Evolutionary conservation across 2,888 invertebrate genomes (phyloP).

Genomic region (Andrena bicolor): DNA sequence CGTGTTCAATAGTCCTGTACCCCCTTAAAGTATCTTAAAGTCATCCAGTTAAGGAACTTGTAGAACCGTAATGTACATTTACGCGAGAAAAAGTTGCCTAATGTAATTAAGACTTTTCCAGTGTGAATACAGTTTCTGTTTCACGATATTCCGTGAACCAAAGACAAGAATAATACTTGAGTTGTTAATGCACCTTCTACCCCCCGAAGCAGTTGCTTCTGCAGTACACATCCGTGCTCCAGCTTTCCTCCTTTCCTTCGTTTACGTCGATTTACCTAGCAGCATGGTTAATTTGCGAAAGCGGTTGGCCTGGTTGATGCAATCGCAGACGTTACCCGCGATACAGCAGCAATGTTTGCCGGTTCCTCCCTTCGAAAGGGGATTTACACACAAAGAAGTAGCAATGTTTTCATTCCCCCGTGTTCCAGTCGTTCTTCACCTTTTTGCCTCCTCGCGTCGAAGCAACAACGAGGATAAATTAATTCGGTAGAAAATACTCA

Average conservation of each 20-base stretch:
- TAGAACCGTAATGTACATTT: too few relatives aligned
- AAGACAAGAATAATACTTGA: background rate
- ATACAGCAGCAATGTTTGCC: constrained; percentile 41
- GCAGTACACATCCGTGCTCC: constrained; percentile 1
- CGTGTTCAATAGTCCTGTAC: too few relatives aligned
- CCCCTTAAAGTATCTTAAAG: too few relatives aligned
- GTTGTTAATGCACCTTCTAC: background rate
- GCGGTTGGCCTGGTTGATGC: constrained; percentile 44
- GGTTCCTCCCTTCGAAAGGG: constrained; percentile 46
- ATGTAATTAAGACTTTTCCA: background rate
- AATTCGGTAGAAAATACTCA: constrained; percentile 39
- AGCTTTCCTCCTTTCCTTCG: constrained; percentile 19
- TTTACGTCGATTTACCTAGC: constrained; percentile 28
- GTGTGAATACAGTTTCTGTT: background rate
- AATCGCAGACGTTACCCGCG: constrained; percentile 59
- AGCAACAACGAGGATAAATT: constrained; percentile 42
- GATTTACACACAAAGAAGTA: constrained; percentile 63
- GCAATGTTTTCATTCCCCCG: constrained; percentile 62
- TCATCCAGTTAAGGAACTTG: too few relatives aligned
- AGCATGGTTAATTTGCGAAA: constrained; percentile 67
- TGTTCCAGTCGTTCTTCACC: constrained; percentile 24
- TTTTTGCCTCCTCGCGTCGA: constrained; percentile 29
- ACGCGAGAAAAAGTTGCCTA: background rate
- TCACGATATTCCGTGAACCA: background rate
- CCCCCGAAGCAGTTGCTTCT: background rate